Conservation (phyloP, 2,113 vertebrate genomes). For the Phocoena phocoena region DNA sequence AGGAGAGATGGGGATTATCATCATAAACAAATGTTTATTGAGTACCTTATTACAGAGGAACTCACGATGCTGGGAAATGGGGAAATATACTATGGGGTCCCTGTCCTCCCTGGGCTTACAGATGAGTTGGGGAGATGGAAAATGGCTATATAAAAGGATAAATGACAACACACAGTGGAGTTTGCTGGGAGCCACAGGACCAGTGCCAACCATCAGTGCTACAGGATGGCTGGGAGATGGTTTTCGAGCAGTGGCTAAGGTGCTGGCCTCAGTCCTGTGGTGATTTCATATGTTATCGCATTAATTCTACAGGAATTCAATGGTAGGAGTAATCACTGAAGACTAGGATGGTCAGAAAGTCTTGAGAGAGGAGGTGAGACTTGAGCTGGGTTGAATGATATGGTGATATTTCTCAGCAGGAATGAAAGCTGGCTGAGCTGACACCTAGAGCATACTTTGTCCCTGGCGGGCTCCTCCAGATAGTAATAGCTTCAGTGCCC, state of each 20-base stretch:
- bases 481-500: conserved; percentile 44
- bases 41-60: neutral
- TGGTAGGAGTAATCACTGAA: conserved; percentile 28
- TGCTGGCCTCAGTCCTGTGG: conserved; percentile 32
- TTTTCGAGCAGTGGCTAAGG: conserved; percentile 33
- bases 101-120: neutral
- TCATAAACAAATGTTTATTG: neutral
- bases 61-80: neutral
- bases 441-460: conserved; percentile 62
- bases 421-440: conserved; percentile 65
- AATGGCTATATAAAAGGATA: neutral
- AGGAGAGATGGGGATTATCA: neutral
- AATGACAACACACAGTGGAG: neutral
- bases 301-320: conserved; percentile 42
- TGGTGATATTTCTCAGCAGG: conserved; percentile 56
- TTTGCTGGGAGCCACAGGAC: neutral
- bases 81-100: neutral
- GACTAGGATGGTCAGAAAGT: neutral
- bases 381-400: conserved; percentile 60
- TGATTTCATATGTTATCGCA: conserved; percentile 40
- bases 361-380: conserved; percentile 47
- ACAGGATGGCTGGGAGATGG: neutral
- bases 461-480: conserved; percentile 57
- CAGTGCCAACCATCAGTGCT: neutral
- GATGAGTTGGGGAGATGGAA: neutral